A percentile compares a stretch with the other conserved stretches of the same genome.
Conservation (phyloP, 2,113 vertebrate species). For the Tyto alba region DNA sequence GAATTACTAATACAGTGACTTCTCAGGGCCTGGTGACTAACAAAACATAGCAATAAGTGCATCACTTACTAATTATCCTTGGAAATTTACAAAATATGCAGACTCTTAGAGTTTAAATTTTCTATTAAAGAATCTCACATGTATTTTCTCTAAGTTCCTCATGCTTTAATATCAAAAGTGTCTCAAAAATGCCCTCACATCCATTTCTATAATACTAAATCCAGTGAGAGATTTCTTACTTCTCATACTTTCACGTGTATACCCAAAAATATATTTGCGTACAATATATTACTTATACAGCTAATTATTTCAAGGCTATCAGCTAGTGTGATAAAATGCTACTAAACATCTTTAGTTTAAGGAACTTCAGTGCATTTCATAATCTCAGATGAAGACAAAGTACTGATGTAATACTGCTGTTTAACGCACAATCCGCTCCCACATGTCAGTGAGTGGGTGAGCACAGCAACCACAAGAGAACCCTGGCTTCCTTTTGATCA, state of each 20-base stretch:
- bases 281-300: neutral
- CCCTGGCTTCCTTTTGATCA: constrained; percentile 75
- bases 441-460: constrained; percentile 23
- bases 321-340: neutral
- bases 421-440: neutral
- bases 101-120: neutral
- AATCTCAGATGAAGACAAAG: constrained; percentile 1
- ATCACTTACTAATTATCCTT: neutral
- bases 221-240: neutral
- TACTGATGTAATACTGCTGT: constrained; percentile 13
- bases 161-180: neutral
- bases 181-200: neutral
- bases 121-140: neutral
- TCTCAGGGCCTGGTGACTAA: neutral
- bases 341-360: neutral
- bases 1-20: neutral
- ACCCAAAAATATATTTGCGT: neutral
- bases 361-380: neutral
- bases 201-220: neutral
- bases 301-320: neutral
- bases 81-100: neutral
- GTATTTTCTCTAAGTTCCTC: neutral
- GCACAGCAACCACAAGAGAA: constrained; percentile 69
- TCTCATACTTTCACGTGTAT: neutral
- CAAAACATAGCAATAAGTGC: neutral